phyloP scores from a whole-genome alignment of 1,140 invertebrate genomes.

The Caerostris extrusa region DNA sequence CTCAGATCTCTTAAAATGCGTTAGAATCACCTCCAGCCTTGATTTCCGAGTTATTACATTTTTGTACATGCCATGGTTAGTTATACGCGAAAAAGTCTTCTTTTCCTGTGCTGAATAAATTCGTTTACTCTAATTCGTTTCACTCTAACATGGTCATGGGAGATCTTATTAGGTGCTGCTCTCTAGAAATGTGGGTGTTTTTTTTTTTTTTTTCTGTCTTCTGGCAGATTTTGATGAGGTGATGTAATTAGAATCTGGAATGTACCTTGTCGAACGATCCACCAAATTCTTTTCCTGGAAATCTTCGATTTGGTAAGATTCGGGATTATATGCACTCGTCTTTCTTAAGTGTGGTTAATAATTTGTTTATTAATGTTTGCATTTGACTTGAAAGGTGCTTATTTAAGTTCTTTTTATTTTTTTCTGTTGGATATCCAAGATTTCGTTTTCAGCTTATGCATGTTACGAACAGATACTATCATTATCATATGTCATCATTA shows the following conservation, averaged over 20 bases:
- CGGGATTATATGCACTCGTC: too few species aligned
- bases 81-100: background rate
- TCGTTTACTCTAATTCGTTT: slow-evolving; percentile 2
- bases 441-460: too few species aligned
- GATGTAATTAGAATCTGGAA: background rate
- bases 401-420: too few species aligned
- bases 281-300: background rate
- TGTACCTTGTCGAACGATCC: background rate
- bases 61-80: background rate
- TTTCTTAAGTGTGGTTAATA: too few species aligned
- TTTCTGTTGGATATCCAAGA: too few species aligned
- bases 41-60: background rate
- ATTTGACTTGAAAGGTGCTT: too few species aligned
- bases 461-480: too few species aligned
- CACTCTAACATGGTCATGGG: background rate
- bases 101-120: background rate
- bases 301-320: too few species aligned
- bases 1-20: background rate
- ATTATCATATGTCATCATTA: too few species aligned
- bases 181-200: background rate
- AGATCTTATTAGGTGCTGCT: background rate
- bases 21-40: background rate
- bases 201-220: background rate
- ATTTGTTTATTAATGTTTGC: too few species aligned
- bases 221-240: background rate